A percentile compares a stretch with the other conserved stretches of the same genome.
Conservation (phyloP, 2,888 invertebrate species). For the Petrophora chlorosata region DNA sequence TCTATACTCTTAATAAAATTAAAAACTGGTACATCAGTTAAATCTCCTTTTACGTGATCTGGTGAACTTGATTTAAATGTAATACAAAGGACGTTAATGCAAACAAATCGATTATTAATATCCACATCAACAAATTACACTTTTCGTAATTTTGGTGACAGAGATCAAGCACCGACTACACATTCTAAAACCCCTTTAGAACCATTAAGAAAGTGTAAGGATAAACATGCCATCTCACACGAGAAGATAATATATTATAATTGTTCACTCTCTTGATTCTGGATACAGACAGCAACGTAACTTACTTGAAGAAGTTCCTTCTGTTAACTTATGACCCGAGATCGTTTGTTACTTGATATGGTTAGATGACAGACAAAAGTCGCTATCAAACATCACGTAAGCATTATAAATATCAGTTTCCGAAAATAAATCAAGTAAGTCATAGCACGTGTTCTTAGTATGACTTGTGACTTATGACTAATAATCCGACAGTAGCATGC, state of each 20-base stretch:
- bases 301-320: slow-evolving; percentile 24
- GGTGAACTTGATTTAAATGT: slow-evolving; percentile 1
- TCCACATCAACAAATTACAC: not conserved
- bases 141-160: not conserved
- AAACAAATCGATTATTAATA: too few species aligned
- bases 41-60: too few species aligned
- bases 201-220: slow-evolving; percentile 22
- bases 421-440: slow-evolving; percentile 17
- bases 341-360: slow-evolving; percentile 43
- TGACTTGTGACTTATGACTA: not conserved
- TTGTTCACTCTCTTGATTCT: too few species aligned
- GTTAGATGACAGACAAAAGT: slow-evolving; percentile 22
- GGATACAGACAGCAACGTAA: too few species aligned
- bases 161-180: slow-evolving; percentile 11
- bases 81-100: slow-evolving; percentile 4
- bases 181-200: slow-evolving; percentile 23
- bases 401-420: slow-evolving; percentile 22
- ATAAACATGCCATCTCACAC: slow-evolving; percentile 32
- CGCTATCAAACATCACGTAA: slow-evolving; percentile 12
- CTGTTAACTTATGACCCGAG: slow-evolving; percentile 48
- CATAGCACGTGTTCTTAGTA: slow-evolving; percentile 1
- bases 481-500: slow-evolving; percentile 11
- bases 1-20: too few species aligned
- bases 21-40: too few species aligned
- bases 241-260: slow-evolving; percentile 29